Conservation (phyloP, 2,888 invertebrate genomes). For the Yponomeuta cagnagella region DNA sequence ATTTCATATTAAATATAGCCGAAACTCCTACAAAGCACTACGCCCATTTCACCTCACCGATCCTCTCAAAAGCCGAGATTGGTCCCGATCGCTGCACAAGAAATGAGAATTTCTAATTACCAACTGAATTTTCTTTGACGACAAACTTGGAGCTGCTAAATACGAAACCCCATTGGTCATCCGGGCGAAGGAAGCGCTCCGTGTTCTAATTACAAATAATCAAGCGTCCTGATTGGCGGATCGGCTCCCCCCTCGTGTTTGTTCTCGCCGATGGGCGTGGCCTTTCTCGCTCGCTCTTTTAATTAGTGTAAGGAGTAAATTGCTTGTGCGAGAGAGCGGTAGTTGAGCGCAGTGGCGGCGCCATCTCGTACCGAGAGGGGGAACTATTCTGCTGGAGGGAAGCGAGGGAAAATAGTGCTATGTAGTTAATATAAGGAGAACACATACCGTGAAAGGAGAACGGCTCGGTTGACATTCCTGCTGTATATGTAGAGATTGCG, state of each 20-base stretch:
- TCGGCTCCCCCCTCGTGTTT: conserved; percentile 66
- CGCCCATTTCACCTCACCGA: conserved; percentile 46
- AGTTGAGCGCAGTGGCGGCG: conserved; percentile 49
- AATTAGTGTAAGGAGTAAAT: conserved; percentile 77
- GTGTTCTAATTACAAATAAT: conserved; percentile 76
- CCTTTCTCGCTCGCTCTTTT: conserved; percentile 71
- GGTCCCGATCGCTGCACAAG: conserved; percentile 20
- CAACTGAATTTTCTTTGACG: conserved; percentile 44
- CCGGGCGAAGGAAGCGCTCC: conserved; percentile 57
- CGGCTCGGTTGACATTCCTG: conserved; percentile 63
- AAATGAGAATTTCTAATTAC: conserved; percentile 25
- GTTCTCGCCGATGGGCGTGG: conserved; percentile 69
- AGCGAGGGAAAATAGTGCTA: conserved; percentile 61
- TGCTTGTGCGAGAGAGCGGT: conserved; percentile 70
- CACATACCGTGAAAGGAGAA: conserved; percentile 70
- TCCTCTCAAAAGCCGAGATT: conserved; percentile 48
- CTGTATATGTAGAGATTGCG: conserved; percentile 23
- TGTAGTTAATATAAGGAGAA: conserved; percentile 71
- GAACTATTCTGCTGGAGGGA: conserved; percentile 49
- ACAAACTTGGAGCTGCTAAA: conserved; percentile 51
- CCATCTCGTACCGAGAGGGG: conserved; percentile 72
- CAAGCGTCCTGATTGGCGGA: conserved; percentile 67
- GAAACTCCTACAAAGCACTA: conserved; percentile 22
- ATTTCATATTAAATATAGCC: not conserved
- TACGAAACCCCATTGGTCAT: conserved; percentile 71